A percentile compares a stretch with the other conserved stretches of the same genome.
Conservation (phyloP, 2,888 invertebrate genomes). For the Ophion obscuratus region DNA sequence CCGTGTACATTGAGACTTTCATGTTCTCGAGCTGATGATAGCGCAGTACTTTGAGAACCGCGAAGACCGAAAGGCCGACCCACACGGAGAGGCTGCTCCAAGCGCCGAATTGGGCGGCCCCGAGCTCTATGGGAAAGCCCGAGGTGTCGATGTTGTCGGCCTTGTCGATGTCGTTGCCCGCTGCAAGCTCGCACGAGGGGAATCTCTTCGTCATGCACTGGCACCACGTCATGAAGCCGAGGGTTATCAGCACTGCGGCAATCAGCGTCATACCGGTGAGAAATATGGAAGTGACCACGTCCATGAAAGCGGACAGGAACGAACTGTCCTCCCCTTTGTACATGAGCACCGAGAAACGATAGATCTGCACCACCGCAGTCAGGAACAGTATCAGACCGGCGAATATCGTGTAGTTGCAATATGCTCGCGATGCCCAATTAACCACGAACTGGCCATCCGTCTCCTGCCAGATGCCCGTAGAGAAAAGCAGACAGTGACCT, state of each 20-base stretch:
- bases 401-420: constrained; percentile 94
- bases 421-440: constrained; percentile 92
- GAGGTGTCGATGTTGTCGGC: constrained; percentile 91
- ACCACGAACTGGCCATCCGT: constrained; percentile 93
- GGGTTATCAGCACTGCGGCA: constrained; percentile 93
- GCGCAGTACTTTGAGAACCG: constrained; percentile 93
- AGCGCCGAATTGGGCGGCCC: constrained; percentile 96
- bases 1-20: constrained; percentile 96
- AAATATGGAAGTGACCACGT: constrained; percentile 90
- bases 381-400: constrained; percentile 91
- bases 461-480: constrained; percentile 93
- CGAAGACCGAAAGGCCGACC: constrained; percentile 94
- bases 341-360: constrained; percentile 90
- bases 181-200: constrained; percentile 95
- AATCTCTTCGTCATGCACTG: constrained; percentile 93
- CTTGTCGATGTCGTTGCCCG: constrained; percentile 93
- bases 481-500: constrained; percentile 95
- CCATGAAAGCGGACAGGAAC: constrained; percentile 94
- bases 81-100: constrained; percentile 97
- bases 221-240: constrained; percentile 97
- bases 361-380: constrained; percentile 92
- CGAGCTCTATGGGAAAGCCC: constrained; percentile 95
- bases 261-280: constrained; percentile 91
- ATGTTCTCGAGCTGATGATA: constrained; percentile 97
- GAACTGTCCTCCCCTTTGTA: constrained; percentile 93